Conservation (phyloP, 2,888 invertebrate genomes). For the Drosophila neoperkinsi region DNA sequence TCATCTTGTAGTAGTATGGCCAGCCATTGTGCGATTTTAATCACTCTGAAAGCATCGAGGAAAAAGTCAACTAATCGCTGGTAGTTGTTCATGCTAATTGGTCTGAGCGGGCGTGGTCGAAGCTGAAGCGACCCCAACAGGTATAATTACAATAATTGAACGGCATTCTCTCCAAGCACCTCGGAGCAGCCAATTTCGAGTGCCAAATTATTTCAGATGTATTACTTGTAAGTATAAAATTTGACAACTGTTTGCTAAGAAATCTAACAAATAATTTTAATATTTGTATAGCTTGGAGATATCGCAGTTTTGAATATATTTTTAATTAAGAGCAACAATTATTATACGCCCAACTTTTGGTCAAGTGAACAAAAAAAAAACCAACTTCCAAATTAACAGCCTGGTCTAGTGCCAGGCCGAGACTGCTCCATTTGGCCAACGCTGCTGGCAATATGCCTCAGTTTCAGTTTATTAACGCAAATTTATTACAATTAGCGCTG, state of each 20-base stretch:
- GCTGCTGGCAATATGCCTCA: slow-evolving; percentile 67
- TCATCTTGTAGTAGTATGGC: slow-evolving; percentile 61
- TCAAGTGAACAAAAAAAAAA: slow-evolving; percentile 5
- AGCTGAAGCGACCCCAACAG: slow-evolving; percentile 28
- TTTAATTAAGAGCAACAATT: slow-evolving; percentile 49
- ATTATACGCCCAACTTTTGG: slow-evolving; percentile 19
- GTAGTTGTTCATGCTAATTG: slow-evolving; percentile 63
- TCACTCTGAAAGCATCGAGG: slow-evolving; percentile 74
- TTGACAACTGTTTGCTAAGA: neutral
- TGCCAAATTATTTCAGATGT: neutral
- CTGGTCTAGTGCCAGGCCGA: slow-evolving; percentile 7
- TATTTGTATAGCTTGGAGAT: slow-evolving; percentile 4
- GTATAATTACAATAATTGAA: slow-evolving; percentile 51
- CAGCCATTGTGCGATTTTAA: slow-evolving; percentile 75
- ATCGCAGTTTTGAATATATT: slow-evolving; percentile 32
- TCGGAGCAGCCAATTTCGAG: neutral
- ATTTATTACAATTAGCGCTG: slow-evolving; percentile 75
- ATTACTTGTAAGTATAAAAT: neutral
- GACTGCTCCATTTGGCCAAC: slow-evolving; percentile 41
- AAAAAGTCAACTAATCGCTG: slow-evolving; percentile 74
- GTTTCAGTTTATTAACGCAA: slow-evolving; percentile 73
- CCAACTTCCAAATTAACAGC: slow-evolving; percentile 10
- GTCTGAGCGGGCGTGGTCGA: slow-evolving; percentile 51
- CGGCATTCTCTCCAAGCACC: too few species aligned
- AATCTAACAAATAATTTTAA: slow-evolving; percentile 1